Evolutionary conservation across 2,113 vertebrate genomes (phyloP), one percentile per base, ranked within the genome.

Genomic region (Ictalurus punctatus): DNA sequence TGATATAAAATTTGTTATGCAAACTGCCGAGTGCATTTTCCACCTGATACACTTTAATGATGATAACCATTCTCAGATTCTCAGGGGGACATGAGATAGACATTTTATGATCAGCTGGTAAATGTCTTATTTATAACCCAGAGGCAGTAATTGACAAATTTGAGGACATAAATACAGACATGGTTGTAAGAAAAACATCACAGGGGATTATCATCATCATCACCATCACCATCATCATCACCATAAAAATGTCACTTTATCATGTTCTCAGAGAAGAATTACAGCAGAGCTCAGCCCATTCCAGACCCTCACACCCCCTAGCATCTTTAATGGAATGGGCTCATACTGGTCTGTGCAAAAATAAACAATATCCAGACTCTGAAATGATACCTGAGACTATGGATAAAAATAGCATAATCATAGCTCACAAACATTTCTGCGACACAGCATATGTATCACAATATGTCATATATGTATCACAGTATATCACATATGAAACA

Each of bases 31-130:
- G 94, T 93, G 92, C 92, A 94, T 95, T 95, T 95, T 95, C 94
- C 93, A 95, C 93, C 91, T 94, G 93, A 95, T 95, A 94, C 94
- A 92, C 90, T 94, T 95, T 94, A 93, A 95, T 95, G 93, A 94
- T 94, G 94, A 95, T 95, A 94, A 94, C 94, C 94, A 94, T 93
- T 94, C 92, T 94, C 89, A 82, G 85, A 94, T 93, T 94, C 92
- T 94, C 89, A 82, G 85, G 88, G 85, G 93, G 93, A 93, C 94
- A 92, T 92, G 92, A 91, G 92, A 91, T 94, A 93, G 93, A 94
- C 94, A 93, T 95, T 93, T 95, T 93, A 94, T 93, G 92, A 91
- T 93, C 94, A 93, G 89, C 91, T 92, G 92, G 85, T 81, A 92
- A 95, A 94, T 93, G 92, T 95, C 94, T 93, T 94, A 95, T 94